These are phyloP conservation scores for Diorhabda elongata DNA, from an alignment of 1,140 invertebrate species.

Conservation along the genomic window DNA sequence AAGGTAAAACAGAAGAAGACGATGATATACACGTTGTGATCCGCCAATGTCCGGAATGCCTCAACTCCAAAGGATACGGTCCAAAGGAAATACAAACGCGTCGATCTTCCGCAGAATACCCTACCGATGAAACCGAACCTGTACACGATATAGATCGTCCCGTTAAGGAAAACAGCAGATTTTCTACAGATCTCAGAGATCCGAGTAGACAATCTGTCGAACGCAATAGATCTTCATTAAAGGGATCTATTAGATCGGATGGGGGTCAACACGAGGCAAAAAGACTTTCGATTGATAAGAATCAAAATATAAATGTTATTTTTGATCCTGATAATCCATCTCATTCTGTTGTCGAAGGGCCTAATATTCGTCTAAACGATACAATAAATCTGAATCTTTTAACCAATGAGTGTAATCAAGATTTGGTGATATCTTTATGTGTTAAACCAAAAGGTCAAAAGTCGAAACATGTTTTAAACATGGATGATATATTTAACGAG, in stretches of 20 bases:
- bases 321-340: conserved; percentile 17
- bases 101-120: not conserved
- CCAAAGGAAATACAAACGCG: not conserved
- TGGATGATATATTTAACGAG: conserved; percentile 28
- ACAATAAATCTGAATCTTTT: conserved; percentile 25
- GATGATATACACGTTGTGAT: conserved; percentile 32
- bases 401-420: conserved; percentile 21
- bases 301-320: conserved; percentile 15
- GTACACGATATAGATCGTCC: not conserved
- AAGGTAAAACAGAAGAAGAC: conserved; percentile 29
- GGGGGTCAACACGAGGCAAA: not conserved
- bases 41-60: conserved; percentile 33
- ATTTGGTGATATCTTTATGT: conserved; percentile 27
- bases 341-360: conserved; percentile 13
- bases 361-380: conserved; percentile 23
- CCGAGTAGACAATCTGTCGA: not conserved
- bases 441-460: conserved; percentile 21
- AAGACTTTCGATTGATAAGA: not conserved
- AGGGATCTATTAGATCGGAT: not conserved
- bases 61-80: conserved; percentile 1
- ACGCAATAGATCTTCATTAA: not conserved
- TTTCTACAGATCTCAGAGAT: not conserved
- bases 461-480: conserved; percentile 1
- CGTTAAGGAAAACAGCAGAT: conserved; percentile 4
- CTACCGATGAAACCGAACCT: not conserved